Evolutionary conservation across 2,113 vertebrate species (phyloP).

Genomic region (Camelus bactrianus): DNA sequence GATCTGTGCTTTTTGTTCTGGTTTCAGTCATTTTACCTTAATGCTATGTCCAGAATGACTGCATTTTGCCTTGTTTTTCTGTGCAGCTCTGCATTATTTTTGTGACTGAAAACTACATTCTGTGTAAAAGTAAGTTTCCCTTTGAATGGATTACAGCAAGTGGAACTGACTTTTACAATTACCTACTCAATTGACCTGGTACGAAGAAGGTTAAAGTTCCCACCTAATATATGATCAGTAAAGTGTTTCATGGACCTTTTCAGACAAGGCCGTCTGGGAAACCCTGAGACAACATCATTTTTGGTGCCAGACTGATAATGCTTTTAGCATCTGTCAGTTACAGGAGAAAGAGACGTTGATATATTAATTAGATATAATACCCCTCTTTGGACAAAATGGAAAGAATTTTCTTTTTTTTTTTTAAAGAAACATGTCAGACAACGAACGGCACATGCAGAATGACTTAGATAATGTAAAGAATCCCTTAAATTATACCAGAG

Average conservation of each 20-base stretch:
- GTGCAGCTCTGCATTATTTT: neutral
- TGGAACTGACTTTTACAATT: conserved; percentile 77
- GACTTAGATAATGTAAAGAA: conserved; percentile 52
- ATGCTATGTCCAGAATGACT: neutral
- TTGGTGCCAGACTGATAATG: conserved; percentile 86
- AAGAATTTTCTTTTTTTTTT: conserved; percentile 42
- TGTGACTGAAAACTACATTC: conserved; percentile 40
- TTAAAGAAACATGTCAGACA: conserved; percentile 38
- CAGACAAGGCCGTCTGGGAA: conserved; percentile 78
- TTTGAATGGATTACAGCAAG: conserved; percentile 74
- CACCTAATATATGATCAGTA: conserved; percentile 75
- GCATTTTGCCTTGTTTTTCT: conserved; percentile 14
- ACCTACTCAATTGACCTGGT: conserved; percentile 72
- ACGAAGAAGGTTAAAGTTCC: conserved; percentile 77
- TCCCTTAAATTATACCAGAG: neutral
- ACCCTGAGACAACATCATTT: conserved; percentile 61
- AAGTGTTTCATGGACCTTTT: conserved; percentile 71
- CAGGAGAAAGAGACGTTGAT: conserved; percentile 66
- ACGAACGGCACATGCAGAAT: neutral
- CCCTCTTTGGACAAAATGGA: conserved; percentile 53
- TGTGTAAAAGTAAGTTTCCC: conserved; percentile 55
- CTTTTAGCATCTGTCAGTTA: conserved; percentile 85
- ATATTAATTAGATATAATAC: conserved; percentile 72
- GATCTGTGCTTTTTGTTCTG: neutral
- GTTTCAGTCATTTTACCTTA: neutral